These are phyloP conservation scores for Solenopsis fugax DNA, from an alignment of 1,140 invertebrate species.

Conservation along the genomic window DNA sequence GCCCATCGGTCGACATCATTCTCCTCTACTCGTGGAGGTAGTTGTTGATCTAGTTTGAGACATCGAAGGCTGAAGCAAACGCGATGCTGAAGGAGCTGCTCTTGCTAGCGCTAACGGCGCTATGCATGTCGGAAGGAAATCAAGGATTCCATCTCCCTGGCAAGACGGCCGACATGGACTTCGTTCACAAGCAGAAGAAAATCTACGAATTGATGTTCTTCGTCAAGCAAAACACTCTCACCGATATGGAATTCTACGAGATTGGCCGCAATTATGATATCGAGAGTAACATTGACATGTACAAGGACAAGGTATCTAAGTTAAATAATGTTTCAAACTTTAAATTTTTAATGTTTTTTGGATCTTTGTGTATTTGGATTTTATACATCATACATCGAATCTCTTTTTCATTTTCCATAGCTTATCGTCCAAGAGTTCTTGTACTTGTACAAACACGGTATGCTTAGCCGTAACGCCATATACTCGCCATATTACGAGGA, in stretches of 20 bases:
- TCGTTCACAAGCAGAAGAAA: constrained; percentile 88
- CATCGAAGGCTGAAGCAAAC: neutral
- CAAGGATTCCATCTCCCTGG: neutral
- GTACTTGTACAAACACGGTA: constrained; percentile 86
- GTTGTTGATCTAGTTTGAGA: neutral
- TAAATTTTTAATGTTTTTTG: neutral
- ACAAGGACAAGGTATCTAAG: constrained; percentile 82
- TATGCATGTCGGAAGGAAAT: constrained; percentile 56
- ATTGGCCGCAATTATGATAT: constrained; percentile 87
- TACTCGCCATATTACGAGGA: constrained; percentile 89
- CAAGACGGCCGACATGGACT: constrained; percentile 76
- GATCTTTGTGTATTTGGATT: neutral
- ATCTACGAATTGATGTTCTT: constrained; percentile 89
- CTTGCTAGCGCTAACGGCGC: constrained; percentile 49
- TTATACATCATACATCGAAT: neutral
- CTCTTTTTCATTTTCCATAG: constrained; percentile 79
- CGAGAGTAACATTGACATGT: constrained; percentile 86
- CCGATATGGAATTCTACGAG: constrained; percentile 85
- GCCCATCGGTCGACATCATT: constrained; percentile 4
- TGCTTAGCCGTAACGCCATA: constrained; percentile 87
- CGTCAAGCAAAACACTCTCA: constrained; percentile 87
- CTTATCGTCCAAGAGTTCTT: constrained; percentile 88
- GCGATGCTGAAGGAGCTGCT: constrained; percentile 67
- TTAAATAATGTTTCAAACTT: too few relatives aligned
- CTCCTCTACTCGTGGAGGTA: constrained; percentile 25